A percentile compares a stretch with the other conserved stretches of the same genome.
These are phyloP conservation scores for Cosmia pyralina DNA, from an alignment of 2,888 invertebrate species.

Conservation along the genomic window DNA sequence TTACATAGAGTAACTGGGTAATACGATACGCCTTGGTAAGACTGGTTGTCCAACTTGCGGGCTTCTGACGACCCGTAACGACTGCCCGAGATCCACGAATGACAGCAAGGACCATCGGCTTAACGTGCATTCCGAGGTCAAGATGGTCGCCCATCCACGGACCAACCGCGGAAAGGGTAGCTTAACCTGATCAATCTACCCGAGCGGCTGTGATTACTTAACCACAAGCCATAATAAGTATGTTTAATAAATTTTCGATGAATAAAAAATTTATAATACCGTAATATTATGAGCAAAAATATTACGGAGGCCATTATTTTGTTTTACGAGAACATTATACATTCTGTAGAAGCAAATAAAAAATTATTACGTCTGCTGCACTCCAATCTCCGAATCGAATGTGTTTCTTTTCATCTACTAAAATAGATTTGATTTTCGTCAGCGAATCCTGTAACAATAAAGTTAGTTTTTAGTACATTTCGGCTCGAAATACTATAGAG, in stretches of 20 bases:
- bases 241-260: background rate
- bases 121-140: too few relatives aligned
- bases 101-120: too few relatives aligned
- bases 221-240: too few relatives aligned
- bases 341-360: background rate
- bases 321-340: background rate
- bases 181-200: too few relatives aligned
- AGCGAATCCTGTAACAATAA: constrained; percentile 94
- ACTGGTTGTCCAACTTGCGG: too few relatives aligned
- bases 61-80: too few relatives aligned
- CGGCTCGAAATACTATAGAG: background rate
- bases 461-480: constrained; percentile 32
- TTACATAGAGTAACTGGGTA: too few relatives aligned
- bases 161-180: too few relatives aligned
- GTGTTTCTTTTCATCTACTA: constrained; percentile 97
- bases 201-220: too few relatives aligned
- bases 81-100: too few relatives aligned
- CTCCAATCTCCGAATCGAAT: constrained; percentile 98
- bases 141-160: too few relatives aligned
- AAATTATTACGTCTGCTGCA: constrained; percentile 94
- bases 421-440: constrained; percentile 94
- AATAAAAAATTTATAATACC: background rate
- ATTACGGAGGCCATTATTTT: background rate
- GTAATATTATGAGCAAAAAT: background rate
- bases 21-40: too few relatives aligned